A percentile compares a stretch with the other conserved stretches of the same genome.
These are phyloP conservation scores for Desmophyllum pertusum DNA, from an alignment of 92 coral and sea anemone species.

Conservation along the genomic window DNA sequence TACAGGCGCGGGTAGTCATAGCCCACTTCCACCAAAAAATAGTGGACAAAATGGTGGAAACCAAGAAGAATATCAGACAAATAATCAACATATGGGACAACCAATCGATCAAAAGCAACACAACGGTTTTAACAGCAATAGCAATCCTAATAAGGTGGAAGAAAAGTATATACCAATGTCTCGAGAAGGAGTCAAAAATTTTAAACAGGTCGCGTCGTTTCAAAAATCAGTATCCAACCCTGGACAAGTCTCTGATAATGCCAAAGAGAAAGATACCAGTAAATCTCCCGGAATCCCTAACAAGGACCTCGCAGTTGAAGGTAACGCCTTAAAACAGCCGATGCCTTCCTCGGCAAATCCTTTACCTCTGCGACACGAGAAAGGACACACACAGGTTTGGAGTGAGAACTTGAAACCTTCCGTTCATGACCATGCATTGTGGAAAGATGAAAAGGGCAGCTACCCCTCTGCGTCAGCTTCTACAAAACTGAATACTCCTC, in stretches of 20 bases:
- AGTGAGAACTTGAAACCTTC: constrained; percentile 1
- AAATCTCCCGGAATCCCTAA: not conserved
- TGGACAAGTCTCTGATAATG: not conserved
- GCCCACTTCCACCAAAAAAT: not conserved
- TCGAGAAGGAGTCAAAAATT: not conserved
- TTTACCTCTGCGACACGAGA: not conserved
- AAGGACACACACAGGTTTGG: not conserved
- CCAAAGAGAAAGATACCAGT: not conserved
- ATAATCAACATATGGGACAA: not conserved
- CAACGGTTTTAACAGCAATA: not conserved
- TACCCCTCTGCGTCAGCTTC: not conserved
- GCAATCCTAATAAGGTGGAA: not conserved
- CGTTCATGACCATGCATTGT: not conserved
- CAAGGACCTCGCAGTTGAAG: not conserved
- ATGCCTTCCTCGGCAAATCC: not conserved
- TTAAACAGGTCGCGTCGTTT: constrained; percentile 13
- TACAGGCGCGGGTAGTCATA: not conserved
- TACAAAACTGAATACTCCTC: not conserved
- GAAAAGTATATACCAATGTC: constrained; percentile 23
- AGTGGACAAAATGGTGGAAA: not conserved
- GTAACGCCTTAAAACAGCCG: not conserved
- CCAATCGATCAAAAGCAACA: not conserved
- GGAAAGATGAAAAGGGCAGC: not conserved
- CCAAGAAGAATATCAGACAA: not conserved
- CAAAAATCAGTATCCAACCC: constrained; percentile 15